Conservation (phyloP, 1,140 invertebrate species). For the Drepana arcuata region DNA sequence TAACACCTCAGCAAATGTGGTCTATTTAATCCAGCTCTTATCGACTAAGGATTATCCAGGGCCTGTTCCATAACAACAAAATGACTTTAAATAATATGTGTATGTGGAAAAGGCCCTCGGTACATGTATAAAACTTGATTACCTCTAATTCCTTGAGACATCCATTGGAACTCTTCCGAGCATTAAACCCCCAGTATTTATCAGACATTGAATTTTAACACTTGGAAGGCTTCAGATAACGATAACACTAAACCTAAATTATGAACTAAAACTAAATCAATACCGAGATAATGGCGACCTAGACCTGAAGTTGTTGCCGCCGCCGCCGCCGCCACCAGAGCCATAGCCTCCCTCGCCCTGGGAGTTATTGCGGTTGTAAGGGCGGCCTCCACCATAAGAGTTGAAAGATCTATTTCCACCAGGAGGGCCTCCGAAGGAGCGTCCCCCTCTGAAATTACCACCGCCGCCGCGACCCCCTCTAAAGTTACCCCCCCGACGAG, state of each 20-base stretch:
- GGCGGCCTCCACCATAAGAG: conserved; percentile 23
- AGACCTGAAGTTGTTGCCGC: conserved; percentile 62
- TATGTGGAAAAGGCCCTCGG: too few species aligned
- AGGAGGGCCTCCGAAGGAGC: conserved; percentile 35
- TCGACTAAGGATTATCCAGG: too few species aligned
- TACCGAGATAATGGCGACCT: conserved; percentile 61
- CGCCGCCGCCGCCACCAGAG: conserved; percentile 19
- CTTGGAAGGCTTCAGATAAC: conserved; percentile 69
- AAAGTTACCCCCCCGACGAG: conserved; percentile 72
- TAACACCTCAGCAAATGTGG: too few species aligned
- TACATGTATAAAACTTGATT: conserved; percentile 22
- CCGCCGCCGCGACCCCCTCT: conserved; percentile 66
- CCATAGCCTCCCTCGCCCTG: conserved; percentile 24
- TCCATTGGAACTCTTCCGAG: conserved; percentile 49
- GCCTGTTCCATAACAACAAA: too few species aligned
- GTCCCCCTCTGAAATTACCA: conserved; percentile 13
- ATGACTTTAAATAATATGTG: too few species aligned
- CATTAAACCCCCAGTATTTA: conserved; percentile 60
- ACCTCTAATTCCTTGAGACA: conserved; percentile 57
- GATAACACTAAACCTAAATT: conserved; percentile 69
- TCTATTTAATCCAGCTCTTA: too few species aligned
- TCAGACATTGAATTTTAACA: conserved; percentile 62
- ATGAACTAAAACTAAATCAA: conserved; percentile 63
- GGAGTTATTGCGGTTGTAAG: conserved; percentile 16
- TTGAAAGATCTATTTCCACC: conserved; percentile 25